Conservation (phyloP, 1,140 invertebrate genomes). For the Papilio dardanus region DNA sequence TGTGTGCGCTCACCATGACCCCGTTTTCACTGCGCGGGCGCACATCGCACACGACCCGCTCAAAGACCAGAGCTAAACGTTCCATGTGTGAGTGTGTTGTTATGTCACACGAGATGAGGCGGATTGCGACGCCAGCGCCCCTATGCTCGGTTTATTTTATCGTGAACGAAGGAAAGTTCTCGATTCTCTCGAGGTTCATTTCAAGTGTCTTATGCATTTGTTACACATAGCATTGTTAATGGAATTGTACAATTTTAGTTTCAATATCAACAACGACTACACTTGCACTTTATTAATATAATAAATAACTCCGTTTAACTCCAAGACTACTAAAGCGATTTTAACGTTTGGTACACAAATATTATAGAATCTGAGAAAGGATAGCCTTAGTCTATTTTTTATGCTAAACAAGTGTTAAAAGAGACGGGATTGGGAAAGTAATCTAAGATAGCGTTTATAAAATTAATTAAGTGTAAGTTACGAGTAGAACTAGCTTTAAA, state of each 20-base stretch:
- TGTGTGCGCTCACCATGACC: constrained; percentile 59
- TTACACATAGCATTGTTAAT: not conserved
- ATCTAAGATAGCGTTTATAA: too few relatives aligned
- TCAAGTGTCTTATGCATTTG: not conserved
- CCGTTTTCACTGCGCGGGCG: constrained; percentile 58
- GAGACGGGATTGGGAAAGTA: too few relatives aligned
- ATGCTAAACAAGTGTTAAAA: too few relatives aligned
- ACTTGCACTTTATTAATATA: too few relatives aligned
- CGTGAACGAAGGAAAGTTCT: constrained; percentile 34
- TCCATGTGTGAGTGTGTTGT: constrained; percentile 44
- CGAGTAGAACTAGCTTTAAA: too few relatives aligned
- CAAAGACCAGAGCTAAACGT: constrained; percentile 27
- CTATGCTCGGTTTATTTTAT: constrained; percentile 34
- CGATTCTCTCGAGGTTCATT: not conserved
- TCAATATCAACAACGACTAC: not conserved
- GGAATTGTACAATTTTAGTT: not conserved
- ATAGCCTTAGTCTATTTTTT: too few relatives aligned
- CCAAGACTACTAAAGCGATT: too few relatives aligned
- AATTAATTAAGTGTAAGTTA: too few relatives aligned
- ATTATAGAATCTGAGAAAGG: too few relatives aligned
- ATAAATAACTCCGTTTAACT: too few relatives aligned
- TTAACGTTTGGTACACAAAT: too few relatives aligned
- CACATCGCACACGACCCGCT: constrained; percentile 27
- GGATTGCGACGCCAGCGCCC: constrained; percentile 41
- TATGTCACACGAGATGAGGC: constrained; percentile 60